phyloP scores from a whole-genome alignment of 2,888 invertebrate species.

The Drosophila niveifrons region DNA sequence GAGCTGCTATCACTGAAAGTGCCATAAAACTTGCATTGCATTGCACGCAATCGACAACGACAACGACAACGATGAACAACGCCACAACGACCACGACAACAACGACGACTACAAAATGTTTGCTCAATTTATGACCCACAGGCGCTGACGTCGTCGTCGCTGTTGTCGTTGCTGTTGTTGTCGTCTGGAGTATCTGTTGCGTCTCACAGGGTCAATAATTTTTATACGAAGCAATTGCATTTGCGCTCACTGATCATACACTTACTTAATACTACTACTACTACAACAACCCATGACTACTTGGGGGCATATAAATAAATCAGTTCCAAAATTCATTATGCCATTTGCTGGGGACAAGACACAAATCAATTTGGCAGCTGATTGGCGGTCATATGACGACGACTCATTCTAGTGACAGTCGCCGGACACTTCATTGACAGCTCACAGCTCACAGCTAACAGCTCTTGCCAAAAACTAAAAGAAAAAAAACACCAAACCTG shows the following conservation, averaged over 20 bases:
- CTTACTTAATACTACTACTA: not conserved
- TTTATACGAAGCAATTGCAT: slow-evolving; percentile 26
- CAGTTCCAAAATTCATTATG: slow-evolving; percentile 39
- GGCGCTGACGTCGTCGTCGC: slow-evolving; percentile 42
- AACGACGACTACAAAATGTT: slow-evolving; percentile 65
- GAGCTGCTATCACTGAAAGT: slow-evolving; percentile 66
- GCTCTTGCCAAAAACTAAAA: slow-evolving; percentile 7
- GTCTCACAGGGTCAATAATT: slow-evolving; percentile 60
- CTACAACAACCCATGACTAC: not conserved
- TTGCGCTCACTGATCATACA: slow-evolving; percentile 27
- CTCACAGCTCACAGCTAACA: slow-evolving; percentile 14
- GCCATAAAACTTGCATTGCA: slow-evolving; percentile 79
- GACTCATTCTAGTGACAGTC: slow-evolving; percentile 56
- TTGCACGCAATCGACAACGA: slow-evolving; percentile 75
- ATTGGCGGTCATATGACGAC: slow-evolving; percentile 77
- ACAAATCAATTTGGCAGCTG: slow-evolving; percentile 77
- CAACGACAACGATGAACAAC: slow-evolving; percentile 31
- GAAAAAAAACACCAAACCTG: not conserved
- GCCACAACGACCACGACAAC: slow-evolving; percentile 27
- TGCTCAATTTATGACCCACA: slow-evolving; percentile 77
- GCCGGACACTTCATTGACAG: slow-evolving; percentile 66
- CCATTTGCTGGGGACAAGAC: slow-evolving; percentile 7
- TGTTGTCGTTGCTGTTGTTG: slow-evolving; percentile 25
- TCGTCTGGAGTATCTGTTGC: slow-evolving; percentile 45
- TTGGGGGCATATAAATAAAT: slow-evolving; percentile 29